phyloP scores from a whole-genome alignment of 2,797 vertebrate genomes.

The Chaetophractus vellerosus region DNA sequence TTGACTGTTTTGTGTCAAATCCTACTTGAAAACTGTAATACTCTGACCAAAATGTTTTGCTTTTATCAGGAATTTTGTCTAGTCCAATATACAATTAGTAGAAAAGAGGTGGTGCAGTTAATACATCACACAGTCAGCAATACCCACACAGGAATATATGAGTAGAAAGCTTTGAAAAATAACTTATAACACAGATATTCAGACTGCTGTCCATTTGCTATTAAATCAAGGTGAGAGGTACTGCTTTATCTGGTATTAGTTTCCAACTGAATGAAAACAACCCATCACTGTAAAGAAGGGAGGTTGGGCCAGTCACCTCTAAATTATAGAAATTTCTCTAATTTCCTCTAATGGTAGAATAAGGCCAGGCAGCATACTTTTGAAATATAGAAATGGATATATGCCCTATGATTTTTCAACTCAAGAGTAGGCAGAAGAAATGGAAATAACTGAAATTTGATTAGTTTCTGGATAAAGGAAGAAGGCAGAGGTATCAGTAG shows the following conservation, averaged over 20 bases:
- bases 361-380: background rate
- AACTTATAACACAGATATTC: constrained; percentile 16
- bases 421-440: background rate
- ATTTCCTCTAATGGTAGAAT: constrained; percentile 38
- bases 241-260: constrained; percentile 43
- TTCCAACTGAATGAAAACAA: constrained; percentile 18
- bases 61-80: constrained; percentile 65
- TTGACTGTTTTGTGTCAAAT: constrained; percentile 67
- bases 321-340: constrained; percentile 35
- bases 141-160: background rate
- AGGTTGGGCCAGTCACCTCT: background rate
- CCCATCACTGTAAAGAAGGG: background rate
- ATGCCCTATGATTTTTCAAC: constrained; percentile 23
- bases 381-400: background rate
- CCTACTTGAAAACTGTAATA: constrained; percentile 49
- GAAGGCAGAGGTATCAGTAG: constrained; percentile 25
- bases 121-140: background rate
- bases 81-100: constrained; percentile 51
- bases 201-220: constrained; percentile 41
- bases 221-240: constrained; percentile 3
- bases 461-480: constrained; percentile 56
- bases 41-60: background rate
- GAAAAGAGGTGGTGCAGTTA: constrained; percentile 33
- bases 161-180: constrained; percentile 45
- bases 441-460: background rate